Evolutionary conservation across 1,140 invertebrate species (phyloP).

Genomic region (Copidosoma floridanum): DNA sequence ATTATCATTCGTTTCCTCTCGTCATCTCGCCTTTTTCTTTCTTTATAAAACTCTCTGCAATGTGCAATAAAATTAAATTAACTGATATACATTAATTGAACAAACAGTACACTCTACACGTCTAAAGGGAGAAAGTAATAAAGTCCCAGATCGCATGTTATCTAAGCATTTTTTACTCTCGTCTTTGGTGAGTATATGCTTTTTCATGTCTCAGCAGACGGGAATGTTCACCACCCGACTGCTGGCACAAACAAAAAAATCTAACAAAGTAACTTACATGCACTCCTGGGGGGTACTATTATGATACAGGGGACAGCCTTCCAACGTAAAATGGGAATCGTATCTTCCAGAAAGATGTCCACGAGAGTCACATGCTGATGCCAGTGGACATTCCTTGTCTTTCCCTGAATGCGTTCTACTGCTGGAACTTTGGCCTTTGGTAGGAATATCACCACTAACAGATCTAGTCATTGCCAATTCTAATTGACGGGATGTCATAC

Average conservation of each 20-base stretch:
- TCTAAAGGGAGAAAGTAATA: no score
- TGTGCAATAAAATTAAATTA: no score
- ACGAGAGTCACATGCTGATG: conserved; percentile 78
- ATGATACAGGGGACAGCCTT: conserved; percentile 88
- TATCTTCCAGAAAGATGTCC: conserved; percentile 87
- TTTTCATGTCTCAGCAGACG: no score
- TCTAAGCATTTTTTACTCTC: no score
- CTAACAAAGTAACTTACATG: conserved; percentile 72
- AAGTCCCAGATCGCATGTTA: no score
- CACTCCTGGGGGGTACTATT: conserved; percentile 83
- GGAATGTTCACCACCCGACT: not conserved
- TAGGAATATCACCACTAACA: conserved; percentile 39
- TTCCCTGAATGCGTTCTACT: conserved; percentile 55
- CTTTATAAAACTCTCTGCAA: conserved; percentile 53
- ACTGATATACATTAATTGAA: no score
- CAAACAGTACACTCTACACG: no score
- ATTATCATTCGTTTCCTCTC: conserved; percentile 60
- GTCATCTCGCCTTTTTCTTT: conserved; percentile 62
- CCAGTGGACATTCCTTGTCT: conserved; percentile 79
- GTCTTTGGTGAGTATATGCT: no score
- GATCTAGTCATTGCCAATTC: conserved; percentile 34
- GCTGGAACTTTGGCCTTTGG: conserved; percentile 40
- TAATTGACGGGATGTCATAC: conserved; percentile 35
- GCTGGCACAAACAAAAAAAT: conserved; percentile 21
- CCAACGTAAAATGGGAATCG: conserved; percentile 80